phyloP scores from a whole-genome alignment of 2,113 vertebrate genomes.

The Thamnophis sirtalis region DNA sequence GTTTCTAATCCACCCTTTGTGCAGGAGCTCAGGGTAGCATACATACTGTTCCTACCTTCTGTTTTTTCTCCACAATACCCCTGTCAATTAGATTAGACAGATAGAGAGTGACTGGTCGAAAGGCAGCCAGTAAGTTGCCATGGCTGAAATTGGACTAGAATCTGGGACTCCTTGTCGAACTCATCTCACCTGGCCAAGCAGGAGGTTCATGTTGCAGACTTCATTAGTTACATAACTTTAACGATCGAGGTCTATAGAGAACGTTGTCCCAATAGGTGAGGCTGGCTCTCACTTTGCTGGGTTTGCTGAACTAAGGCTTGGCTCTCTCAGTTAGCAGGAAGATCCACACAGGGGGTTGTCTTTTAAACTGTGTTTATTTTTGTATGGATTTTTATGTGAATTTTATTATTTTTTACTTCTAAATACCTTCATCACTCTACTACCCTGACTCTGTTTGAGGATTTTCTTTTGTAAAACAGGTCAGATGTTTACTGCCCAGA shows the following conservation, averaged over 20 bases:
- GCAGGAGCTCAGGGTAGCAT: too few relatives aligned
- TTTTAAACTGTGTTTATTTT: neutral
- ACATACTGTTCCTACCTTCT: too few relatives aligned
- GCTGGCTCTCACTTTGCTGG: neutral
- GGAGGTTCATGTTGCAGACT: too few relatives aligned
- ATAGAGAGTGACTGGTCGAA: neutral
- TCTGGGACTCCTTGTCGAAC: neutral
- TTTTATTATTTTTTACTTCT: neutral
- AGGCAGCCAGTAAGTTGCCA: neutral
- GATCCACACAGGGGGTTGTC: neutral
- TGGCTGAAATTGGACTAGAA: neutral
- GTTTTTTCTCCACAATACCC: too few relatives aligned
- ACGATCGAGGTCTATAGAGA: too few relatives aligned
- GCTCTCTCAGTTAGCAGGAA: neutral
- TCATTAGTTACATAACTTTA: too few relatives aligned
- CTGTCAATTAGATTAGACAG: neutral
- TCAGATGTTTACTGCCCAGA: neutral
- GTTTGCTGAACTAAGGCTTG: neutral
- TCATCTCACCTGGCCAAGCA: too few relatives aligned
- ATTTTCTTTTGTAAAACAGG: neutral
- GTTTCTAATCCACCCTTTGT: neutral
- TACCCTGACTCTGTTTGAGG: neutral
- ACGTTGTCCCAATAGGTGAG: neutral
- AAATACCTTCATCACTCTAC: neutral
- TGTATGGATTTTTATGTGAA: neutral